Evolutionary conservation across 2,888 invertebrate genomes (phyloP), one percentile per base, ranked within the genome.

Genomic region (Stegophylla sp.): DNA sequence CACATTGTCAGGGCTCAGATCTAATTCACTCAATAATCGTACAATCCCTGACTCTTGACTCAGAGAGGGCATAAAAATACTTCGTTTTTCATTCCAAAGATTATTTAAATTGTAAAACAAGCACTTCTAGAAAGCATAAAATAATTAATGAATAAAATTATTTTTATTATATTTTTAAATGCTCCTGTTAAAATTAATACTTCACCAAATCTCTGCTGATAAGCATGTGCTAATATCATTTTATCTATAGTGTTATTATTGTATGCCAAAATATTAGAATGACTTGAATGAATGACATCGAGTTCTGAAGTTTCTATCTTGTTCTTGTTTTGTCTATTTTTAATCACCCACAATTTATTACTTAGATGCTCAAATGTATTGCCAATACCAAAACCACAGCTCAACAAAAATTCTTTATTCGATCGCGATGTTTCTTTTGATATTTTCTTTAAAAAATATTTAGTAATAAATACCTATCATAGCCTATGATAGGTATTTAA

Each of bases 241-340:
- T 82, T 66, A 5, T 82, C 82, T 34, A 75, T 61, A 41, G 20
- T 69, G 34, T 72, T 56, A 13, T 82, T 72, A 72, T 82, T 77
- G 13, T 77, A 63, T 17, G 71, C 63, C 20, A 79, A 61, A 5
- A 56, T 43, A 13, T 56, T 56, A 20, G 56, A n/a, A 77, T 73
- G 17, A 61, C n/a, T 7, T 61, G 1, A 1, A 17, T 74, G 3
- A 17, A 34, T 26, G 61, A 20, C 13, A 34, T 23, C 26, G 3
- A 12, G 26, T 51, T 56, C 3, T 17, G n/a, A 34, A 76, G 17
- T 20, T 61, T 48, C 63, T n/a, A 53, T n/a, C 41, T 43, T 12
- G 13, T 66, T 28, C 0, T 77, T 20, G 15, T 45, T 1, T 26
- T 20, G 53, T 59, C 59, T 41, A 56, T 2, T 45, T 20, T 7